Evolutionary conservation across 2,113 vertebrate genomes (phyloP).

Genomic region (Channa argus): DNA sequence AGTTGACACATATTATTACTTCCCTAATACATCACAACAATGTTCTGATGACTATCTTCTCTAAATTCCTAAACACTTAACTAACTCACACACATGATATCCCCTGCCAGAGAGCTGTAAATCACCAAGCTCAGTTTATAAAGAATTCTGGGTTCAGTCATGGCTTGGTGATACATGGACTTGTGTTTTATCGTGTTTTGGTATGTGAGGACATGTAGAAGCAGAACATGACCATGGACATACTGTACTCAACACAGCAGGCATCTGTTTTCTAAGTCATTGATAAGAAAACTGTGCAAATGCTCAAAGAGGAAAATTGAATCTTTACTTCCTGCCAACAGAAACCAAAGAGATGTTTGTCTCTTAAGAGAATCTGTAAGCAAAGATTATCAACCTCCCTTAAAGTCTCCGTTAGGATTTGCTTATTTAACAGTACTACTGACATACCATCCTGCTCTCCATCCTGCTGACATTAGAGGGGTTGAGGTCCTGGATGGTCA

Average conservation of each 20-base stretch:
- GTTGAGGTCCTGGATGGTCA: conserved; percentile 84
- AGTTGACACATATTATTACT: background rate
- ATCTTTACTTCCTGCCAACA: background rate
- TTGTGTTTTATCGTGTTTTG: background rate
- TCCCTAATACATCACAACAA: background rate
- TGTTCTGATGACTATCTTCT: conserved; percentile 8
- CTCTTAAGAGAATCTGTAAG: background rate
- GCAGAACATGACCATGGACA: conserved; percentile 1
- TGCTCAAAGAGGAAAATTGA: background rate
- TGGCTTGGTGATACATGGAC: background rate
- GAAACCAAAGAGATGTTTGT: background rate
- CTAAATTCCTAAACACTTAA: no score
- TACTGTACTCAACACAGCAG: background rate
- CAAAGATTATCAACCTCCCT: background rate
- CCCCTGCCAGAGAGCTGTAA: background rate
- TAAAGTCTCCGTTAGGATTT: background rate
- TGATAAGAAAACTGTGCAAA: background rate
- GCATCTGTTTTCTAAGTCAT: background rate
- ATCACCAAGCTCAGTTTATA: conserved; percentile 15
- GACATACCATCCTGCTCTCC: conserved; percentile 87
- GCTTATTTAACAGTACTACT: background rate
- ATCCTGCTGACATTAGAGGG: conserved; percentile 94
- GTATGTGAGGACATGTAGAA: background rate
- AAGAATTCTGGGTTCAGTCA: background rate
- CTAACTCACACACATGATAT: no score